Evolutionary conservation across 2,797 vertebrate species (phyloP).

Genomic region (Botia kubotai): DNA sequence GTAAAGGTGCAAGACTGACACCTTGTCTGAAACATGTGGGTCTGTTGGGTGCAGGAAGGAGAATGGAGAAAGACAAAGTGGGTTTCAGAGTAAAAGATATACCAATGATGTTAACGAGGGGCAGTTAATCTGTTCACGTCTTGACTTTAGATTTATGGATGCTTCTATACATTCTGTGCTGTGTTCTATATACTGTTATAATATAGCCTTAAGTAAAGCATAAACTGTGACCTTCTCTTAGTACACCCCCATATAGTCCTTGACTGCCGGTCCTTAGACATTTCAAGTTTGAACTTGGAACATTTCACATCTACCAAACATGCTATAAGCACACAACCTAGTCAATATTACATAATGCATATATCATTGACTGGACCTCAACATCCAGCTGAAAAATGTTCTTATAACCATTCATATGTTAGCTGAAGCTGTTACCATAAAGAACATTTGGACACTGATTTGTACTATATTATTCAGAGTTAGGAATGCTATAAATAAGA

Average conservation of each 20-base stretch:
- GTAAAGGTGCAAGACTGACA: slow-evolving; percentile 57
- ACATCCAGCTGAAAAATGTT: neutral
- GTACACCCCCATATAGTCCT: neutral
- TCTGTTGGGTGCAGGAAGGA: slow-evolving; percentile 36
- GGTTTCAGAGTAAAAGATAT: slow-evolving; percentile 5
- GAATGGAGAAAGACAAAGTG: neutral
- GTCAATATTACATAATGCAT: slow-evolving; percentile 25
- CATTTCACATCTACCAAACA: neutral
- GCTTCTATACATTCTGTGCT: neutral
- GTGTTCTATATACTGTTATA: neutral
- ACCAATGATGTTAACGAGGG: slow-evolving; percentile 9
- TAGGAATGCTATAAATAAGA: neutral
- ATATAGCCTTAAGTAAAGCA: neutral
- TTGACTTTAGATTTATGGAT: neutral
- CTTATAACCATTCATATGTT: neutral
- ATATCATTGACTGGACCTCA: slow-evolving; percentile 10
- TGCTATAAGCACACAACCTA: neutral
- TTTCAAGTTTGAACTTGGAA: neutral
- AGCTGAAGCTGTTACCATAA: neutral
- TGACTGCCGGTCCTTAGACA: neutral
- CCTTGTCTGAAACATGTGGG: slow-evolving; percentile 50
- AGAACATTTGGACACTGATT: neutral
- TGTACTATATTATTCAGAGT: neutral
- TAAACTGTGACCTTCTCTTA: slow-evolving; percentile 23
- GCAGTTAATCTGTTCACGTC: slow-evolving; percentile 38